Percentiles rank a stretch among this genome's conserved stretches.
phyloP scores from a whole-genome alignment of 2,888 invertebrate genomes.

The Aricia artaxerxes region DNA sequence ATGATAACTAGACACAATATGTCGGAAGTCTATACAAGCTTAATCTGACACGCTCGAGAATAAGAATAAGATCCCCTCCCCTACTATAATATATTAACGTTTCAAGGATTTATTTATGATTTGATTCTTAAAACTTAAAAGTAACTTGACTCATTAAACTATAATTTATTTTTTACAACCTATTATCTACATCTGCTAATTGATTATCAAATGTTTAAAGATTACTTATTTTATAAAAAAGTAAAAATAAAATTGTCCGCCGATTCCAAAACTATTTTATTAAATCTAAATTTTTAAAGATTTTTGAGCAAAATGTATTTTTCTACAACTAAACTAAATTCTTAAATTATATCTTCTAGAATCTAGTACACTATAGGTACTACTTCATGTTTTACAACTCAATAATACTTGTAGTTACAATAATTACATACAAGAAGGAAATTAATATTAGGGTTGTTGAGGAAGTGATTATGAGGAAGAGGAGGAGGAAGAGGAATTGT shows the following conservation, averaged over 20 bases:
- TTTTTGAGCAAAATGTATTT: conserved; percentile 13
- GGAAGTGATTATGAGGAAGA: too few species aligned
- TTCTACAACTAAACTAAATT: background rate
- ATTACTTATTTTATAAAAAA: background rate
- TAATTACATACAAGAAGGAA: background rate
- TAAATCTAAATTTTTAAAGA: background rate
- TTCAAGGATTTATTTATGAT: too few species aligned
- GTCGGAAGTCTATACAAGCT: too few species aligned
- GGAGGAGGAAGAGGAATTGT: too few species aligned
- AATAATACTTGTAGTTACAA: background rate
- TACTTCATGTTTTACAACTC: background rate
- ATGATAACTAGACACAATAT: too few species aligned
- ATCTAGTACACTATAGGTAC: background rate
- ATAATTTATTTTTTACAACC: background rate
- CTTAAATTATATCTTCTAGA: background rate
- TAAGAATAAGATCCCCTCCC: too few species aligned
- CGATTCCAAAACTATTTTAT: background rate
- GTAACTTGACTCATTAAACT: too few species aligned
- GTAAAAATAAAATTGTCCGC: background rate
- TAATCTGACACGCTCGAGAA: too few species aligned
- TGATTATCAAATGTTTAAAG: background rate
- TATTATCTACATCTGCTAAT: background rate
- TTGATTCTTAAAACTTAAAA: too few species aligned
- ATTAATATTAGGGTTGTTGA: too few species aligned
- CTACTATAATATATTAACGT: too few species aligned